Conservation (phyloP, 2,113 vertebrate genomes). For the Hirundichthys speculiger region DNA sequence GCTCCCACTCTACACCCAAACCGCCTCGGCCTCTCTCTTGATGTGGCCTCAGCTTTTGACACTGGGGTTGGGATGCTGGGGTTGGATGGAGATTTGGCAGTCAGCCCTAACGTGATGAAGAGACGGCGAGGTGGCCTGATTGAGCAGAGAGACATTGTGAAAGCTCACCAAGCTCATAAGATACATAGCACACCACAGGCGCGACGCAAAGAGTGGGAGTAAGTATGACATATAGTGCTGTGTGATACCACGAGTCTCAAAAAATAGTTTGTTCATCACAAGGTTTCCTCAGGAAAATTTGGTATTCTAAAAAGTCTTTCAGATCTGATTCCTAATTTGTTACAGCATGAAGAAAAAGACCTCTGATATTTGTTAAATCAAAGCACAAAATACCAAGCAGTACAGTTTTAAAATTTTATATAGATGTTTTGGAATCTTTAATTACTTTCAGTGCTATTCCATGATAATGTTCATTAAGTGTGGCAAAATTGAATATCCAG, state of each 20-base stretch:
- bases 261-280: background rate
- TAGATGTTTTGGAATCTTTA: too few relatives aligned
- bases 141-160: slow-evolving; percentile 95
- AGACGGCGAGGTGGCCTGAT: slow-evolving; percentile 92
- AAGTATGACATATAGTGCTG: slow-evolving; percentile 75
- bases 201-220: slow-evolving; percentile 97
- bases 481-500: too few relatives aligned
- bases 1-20: slow-evolving; percentile 54
- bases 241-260: background rate
- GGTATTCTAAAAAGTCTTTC: too few relatives aligned
- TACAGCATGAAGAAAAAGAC: too few relatives aligned
- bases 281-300: background rate
- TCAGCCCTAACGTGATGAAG: slow-evolving; percentile 92
- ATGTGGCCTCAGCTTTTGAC: slow-evolving; percentile 71
- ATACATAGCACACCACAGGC: slow-evolving; percentile 98
- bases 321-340: too few relatives aligned
- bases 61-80: slow-evolving; percentile 64
- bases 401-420: too few relatives aligned
- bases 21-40: slow-evolving; percentile 70
- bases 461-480: too few relatives aligned
- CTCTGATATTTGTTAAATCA: too few relatives aligned
- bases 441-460: too few relatives aligned
- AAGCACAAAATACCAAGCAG: too few relatives aligned
- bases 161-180: slow-evolving; percentile 96
- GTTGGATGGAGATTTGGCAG: slow-evolving; percentile 76